A percentile compares a stretch with the other conserved stretches of the same genome.
These are phyloP conservation scores for Hystrix brachyura DNA, from an alignment of 2,113 vertebrate genomes.

Conservation along the genomic window DNA sequence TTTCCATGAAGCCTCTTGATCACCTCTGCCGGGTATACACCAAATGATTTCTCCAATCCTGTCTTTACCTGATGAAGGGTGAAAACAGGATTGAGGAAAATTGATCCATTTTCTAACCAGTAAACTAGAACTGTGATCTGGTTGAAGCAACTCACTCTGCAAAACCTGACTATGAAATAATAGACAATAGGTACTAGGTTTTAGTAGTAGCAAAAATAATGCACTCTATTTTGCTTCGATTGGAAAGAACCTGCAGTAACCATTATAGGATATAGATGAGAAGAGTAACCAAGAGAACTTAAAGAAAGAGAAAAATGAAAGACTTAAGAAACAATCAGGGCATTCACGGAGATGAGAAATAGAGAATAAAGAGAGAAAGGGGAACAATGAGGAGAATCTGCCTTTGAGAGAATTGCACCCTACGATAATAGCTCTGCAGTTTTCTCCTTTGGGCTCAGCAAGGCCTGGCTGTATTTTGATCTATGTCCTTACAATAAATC, in stretches of 20 bases:
- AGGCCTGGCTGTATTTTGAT: not conserved
- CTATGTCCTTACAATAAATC: not conserved
- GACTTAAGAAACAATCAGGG: not conserved
- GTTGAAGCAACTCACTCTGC: not conserved
- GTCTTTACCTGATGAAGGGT: not conserved
- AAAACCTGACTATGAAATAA: not conserved
- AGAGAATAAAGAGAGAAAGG: not conserved
- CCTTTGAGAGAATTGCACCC: not conserved
- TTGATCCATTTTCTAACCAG: not conserved
- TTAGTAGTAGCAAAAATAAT: not conserved
- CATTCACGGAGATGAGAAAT: not conserved
- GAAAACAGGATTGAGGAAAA: not conserved
- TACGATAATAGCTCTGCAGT: not conserved
- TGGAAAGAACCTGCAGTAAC: not conserved
- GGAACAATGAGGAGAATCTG: not conserved
- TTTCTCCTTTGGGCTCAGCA: not conserved
- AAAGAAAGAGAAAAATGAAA: constrained; percentile 20
- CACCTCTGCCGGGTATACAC: not conserved
- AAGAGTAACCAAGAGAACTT: not conserved
- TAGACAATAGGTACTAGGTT: not conserved
- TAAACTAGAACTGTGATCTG: not conserved
- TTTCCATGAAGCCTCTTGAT: not conserved
- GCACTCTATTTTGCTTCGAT: not conserved
- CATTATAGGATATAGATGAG: not conserved
- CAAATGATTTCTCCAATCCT: not conserved